Conservation (phyloP, 2,113 vertebrate genomes). For the Aramus guarauna region DNA sequence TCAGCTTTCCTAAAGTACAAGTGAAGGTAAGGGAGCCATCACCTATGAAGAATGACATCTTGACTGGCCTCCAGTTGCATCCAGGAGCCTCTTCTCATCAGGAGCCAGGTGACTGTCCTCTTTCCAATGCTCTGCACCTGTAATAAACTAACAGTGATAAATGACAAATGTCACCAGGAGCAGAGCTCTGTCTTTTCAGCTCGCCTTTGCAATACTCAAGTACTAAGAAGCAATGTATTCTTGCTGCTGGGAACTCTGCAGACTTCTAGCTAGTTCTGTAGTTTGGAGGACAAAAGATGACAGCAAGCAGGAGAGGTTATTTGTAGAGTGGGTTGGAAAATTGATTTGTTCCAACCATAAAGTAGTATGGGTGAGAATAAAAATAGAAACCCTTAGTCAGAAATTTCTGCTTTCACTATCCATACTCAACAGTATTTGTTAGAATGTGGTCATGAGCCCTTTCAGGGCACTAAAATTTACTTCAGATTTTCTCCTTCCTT, state of each 20-base stretch:
- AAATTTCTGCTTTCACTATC: not conserved
- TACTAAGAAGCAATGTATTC: not conserved
- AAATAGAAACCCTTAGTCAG: constrained; percentile 31
- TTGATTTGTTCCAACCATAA: constrained; percentile 34
- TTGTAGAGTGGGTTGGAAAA: not conserved
- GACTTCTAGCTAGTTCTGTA: not conserved
- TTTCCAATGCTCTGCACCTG: not conserved
- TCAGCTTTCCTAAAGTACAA: not conserved
- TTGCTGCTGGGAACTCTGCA: not conserved
- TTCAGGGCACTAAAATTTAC: not conserved
- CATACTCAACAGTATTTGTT: not conserved
- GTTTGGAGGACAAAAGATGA: not conserved
- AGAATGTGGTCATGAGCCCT: accelerated
- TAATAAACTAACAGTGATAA: not conserved
- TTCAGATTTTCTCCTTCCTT: not conserved
- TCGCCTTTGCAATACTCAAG: not conserved
- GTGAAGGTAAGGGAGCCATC: not conserved
- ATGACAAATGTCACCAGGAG: not conserved
- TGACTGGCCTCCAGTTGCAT: not conserved
- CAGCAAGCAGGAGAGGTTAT: not conserved
- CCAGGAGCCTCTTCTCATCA: not conserved
- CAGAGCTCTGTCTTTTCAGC: not conserved
- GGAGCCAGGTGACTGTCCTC: not conserved
- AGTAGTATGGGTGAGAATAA: not conserved
- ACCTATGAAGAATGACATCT: not conserved